Conservation (phyloP, 2,888 invertebrate genomes). For the Cyclophora albipunctata region DNA sequence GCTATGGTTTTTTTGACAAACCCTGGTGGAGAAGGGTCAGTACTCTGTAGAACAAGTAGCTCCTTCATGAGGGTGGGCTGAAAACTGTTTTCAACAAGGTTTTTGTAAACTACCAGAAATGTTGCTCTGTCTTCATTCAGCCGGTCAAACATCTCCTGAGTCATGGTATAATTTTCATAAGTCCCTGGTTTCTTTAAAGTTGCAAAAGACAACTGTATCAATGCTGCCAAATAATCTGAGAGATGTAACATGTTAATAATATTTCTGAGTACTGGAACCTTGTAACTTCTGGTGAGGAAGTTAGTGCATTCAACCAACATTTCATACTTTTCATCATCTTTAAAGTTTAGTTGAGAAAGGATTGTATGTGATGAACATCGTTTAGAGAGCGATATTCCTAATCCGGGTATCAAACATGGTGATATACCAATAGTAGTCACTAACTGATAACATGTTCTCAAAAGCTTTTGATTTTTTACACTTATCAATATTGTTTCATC, state of each 20-base stretch:
- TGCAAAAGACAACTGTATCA: slow-evolving; percentile 81
- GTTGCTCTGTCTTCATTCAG: slow-evolving; percentile 65
- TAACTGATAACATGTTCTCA: slow-evolving; percentile 78
- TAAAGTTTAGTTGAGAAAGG: slow-evolving; percentile 42
- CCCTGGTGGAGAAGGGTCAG: slow-evolving; percentile 65
- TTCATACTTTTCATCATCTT: slow-evolving; percentile 69
- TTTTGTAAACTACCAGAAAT: slow-evolving; percentile 65
- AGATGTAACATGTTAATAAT: slow-evolving; percentile 74
- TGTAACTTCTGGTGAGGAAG: slow-evolving; percentile 63
- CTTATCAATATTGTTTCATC: slow-evolving; percentile 71
- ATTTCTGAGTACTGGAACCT: slow-evolving; percentile 68
- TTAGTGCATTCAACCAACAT: slow-evolving; percentile 65
- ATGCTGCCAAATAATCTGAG: slow-evolving; percentile 77
- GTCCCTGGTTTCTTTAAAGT: slow-evolving; percentile 77
- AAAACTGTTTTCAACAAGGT: slow-evolving; percentile 73
- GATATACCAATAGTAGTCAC: slow-evolving; percentile 79
- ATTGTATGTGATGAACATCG: slow-evolving; percentile 49
- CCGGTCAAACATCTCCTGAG: slow-evolving; percentile 68
- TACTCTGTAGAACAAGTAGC: slow-evolving; percentile 79
- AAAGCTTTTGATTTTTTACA: slow-evolving; percentile 78
- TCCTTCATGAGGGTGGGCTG: slow-evolving; percentile 80
- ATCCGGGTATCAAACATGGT: slow-evolving; percentile 78
- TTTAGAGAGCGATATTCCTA: slow-evolving; percentile 72
- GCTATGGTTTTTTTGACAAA: slow-evolving; percentile 79
- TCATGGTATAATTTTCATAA: slow-evolving; percentile 67